phyloP scores from a whole-genome alignment of 1,140 invertebrate species.

The Ips nitidus region DNA sequence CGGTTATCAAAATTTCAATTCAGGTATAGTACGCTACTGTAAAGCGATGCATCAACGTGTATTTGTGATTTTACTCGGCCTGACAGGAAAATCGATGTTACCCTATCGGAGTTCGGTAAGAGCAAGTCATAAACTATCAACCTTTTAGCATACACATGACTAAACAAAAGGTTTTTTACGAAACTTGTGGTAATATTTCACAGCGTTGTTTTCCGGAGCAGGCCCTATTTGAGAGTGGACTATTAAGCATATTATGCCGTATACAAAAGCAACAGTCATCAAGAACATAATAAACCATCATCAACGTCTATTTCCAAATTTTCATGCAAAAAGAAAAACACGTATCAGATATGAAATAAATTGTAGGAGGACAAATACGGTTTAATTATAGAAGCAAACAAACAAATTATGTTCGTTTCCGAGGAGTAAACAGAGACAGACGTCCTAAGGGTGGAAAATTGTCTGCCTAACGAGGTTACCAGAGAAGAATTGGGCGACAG shows the following conservation, averaged over 20 bases:
- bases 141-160: no score
- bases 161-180: no score
- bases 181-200: no score
- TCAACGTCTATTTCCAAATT: neutral
- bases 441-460: conserved; percentile 30
- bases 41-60: conserved; percentile 2
- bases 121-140: no score
- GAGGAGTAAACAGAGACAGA: conserved; percentile 19
- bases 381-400: conserved; percentile 27
- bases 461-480: conserved; percentile 25
- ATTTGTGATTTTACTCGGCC: neutral
- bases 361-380: conserved; percentile 19
- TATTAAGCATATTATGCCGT: no score
- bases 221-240: no score
- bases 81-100: conserved; percentile 2
- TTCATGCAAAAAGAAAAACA: no score
- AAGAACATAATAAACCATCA: neutral
- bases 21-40: conserved; percentile 5
- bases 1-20: neutral
- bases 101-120: no score
- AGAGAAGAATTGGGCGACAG: conserved; percentile 26
- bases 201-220: no score
- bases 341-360: neutral
- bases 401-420: conserved; percentile 23
- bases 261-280: neutral